Percentiles rank a stretch among this genome's conserved stretches.
Conservation (phyloP, 2,888 invertebrate species). For the Pseudoips prasinana region DNA sequence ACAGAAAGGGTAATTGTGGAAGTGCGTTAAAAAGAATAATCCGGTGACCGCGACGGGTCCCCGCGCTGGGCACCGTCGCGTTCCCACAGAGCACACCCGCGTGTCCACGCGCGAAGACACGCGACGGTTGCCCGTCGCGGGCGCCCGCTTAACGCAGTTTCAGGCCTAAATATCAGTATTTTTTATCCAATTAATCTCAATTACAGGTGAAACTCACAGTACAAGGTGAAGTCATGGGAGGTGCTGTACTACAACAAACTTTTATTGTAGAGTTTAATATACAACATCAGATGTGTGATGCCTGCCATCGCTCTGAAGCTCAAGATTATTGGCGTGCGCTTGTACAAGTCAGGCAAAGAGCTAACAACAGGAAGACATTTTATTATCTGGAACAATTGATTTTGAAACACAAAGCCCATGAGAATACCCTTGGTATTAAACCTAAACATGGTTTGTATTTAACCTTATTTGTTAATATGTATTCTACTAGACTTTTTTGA, state of each 20-base stretch:
- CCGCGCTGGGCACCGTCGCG: no score
- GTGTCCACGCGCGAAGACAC: no score
- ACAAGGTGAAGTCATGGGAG: slow-evolving; percentile 96
- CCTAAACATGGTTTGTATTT: slow-evolving; percentile 86
- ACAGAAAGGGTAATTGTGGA: no score
- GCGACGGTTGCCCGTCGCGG: no score
- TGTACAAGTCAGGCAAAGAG: slow-evolving; percentile 93
- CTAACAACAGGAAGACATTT: slow-evolving; percentile 97
- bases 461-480: no score
- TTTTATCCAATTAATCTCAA: no score
- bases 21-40: no score
- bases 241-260: slow-evolving; percentile 95
- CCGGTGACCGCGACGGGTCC: no score
- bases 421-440: slow-evolving; percentile 93
- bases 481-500: no score
- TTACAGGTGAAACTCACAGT: slow-evolving; percentile 96
- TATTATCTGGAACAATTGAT: slow-evolving; percentile 98
- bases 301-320: slow-evolving; percentile 97
- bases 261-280: slow-evolving; percentile 97
- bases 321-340: slow-evolving; percentile 98
- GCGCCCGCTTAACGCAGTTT: no score
- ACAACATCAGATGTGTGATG: slow-evolving; percentile 97
- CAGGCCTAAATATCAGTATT: no score
- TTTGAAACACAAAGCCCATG: slow-evolving; percentile 96
- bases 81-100: no score